Base-by-base conservation (phyloP, 30 jellyfish, hydroid and myxozoan species). In the Nemopilema nomurai region DNA sequence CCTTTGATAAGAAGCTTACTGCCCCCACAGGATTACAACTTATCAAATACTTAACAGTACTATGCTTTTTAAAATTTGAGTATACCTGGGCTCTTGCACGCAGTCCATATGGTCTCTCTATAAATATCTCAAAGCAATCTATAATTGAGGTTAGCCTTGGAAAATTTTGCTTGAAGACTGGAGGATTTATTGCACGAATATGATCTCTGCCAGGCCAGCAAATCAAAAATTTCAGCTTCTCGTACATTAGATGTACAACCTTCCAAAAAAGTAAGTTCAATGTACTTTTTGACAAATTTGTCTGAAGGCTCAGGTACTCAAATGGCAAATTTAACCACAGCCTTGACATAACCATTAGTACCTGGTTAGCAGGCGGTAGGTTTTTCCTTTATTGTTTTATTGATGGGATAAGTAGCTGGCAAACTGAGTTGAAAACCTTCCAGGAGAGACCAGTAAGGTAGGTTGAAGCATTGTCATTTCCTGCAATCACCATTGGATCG, bases 11-110 rank as follows among this genome's bases (percentile, higher is more conserved):
- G 78, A 86, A 86, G 33, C 75, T 41, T n/a, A 86, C 69, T 28
- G 86, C 9, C 4, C 85, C 90, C 71, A 57, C 90, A 23, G 90
- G 90, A 41, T 89, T 67, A n/a, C 73, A 69, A 71, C 87, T 87
- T 24, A 79, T 79, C 21, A 62, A 73, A 41, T 29, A 25, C 67
- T 81, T 81, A 1, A 81, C 33, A 21, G 82, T 66, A 28, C 69
- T 81, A 28, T 81, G 76, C 49, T 49, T 67, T 66, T 76, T 76
- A 76, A 32, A 76, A 28, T 27, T 51, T 79, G 86, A 49, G 25
- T 22, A 76, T 67, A 67, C 68, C 68, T 65, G 82, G 24, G 90
- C 82, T 80, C 82, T 67, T 28, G 82, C 90, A 28, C 33, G 49
- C 51, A 80, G 52, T 62, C 68, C 68, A 62, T 68, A 80, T 27